These are phyloP conservation scores for Synergus gifuensis DNA, from an alignment of 2,888 invertebrate genomes.

Conservation along the genomic window DNA sequence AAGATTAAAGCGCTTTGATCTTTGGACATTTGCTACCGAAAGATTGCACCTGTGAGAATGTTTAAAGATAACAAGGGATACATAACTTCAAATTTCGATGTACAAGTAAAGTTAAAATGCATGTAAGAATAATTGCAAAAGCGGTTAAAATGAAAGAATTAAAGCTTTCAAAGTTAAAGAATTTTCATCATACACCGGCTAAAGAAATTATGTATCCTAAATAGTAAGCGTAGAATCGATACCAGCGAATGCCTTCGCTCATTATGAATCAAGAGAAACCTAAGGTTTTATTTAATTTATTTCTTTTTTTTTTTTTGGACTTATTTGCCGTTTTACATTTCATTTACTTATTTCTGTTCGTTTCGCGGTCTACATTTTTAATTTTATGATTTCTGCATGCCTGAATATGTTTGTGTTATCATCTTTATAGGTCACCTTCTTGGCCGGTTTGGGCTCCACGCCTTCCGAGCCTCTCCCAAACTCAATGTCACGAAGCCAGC, in stretches of 20 bases:
- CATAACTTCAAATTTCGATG: conserved; percentile 1
- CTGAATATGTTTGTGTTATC: conserved; percentile 76
- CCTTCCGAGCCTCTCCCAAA: conserved; percentile 75
- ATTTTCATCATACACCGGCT: not conserved
- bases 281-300: conserved; percentile 8
- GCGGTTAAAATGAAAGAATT: not conserved
- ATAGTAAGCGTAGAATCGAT: not conserved
- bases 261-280: not conserved
- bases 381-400: conserved; percentile 76
- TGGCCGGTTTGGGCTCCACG: conserved; percentile 81
- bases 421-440: conserved; percentile 81
- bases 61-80: conserved; percentile 12
- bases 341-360: not conserved
- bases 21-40: conserved; percentile 20
- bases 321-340: not conserved
- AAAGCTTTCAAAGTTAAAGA: no score
- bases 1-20: conserved; percentile 18
- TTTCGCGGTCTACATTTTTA: conserved; percentile 49
- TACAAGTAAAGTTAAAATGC: not conserved
- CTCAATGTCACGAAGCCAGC: conserved; percentile 46
- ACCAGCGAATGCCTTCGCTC: conserved; percentile 2
- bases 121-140: not conserved
- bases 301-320: not conserved
- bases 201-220: not conserved
- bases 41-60: conserved; percentile 19